Percentiles rank a stretch among this genome's conserved stretches.
phyloP scores from a whole-genome alignment of 2,888 invertebrate species.

The Drosophila subquinaria region DNA sequence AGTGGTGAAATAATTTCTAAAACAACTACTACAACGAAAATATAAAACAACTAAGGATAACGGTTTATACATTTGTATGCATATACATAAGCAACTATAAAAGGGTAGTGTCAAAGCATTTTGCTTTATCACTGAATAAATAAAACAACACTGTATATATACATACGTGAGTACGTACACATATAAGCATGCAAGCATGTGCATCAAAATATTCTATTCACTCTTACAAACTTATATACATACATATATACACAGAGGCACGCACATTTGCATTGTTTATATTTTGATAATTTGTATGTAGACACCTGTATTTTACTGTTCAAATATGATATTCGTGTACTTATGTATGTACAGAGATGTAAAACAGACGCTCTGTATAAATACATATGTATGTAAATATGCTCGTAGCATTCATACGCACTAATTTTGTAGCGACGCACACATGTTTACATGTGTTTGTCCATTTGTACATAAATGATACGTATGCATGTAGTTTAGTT shows the following conservation, averaged over 20 bases:
- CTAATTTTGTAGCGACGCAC: background rate
- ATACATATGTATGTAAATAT: background rate
- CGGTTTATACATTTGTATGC: background rate
- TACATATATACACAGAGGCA: background rate
- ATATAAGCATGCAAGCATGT: background rate
- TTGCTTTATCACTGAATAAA: background rate
- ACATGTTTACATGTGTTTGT: background rate
- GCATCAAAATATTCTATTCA: background rate
- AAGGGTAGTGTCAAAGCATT: background rate
- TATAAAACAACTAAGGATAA: background rate
- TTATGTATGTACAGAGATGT: background rate
- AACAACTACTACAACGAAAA: background rate
- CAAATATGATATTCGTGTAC: background rate
- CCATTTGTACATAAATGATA: background rate
- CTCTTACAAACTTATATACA: background rate
- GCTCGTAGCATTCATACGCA: background rate
- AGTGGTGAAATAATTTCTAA: slow-evolving; percentile 18
- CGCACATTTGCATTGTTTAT: background rate
- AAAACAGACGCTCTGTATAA: background rate
- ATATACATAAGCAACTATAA: background rate
- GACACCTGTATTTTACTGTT: background rate
- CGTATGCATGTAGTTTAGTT: background rate
- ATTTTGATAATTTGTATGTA: background rate
- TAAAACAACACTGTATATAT: slow-evolving; percentile 1
- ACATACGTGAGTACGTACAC: background rate